These are phyloP conservation scores for Champsocephalus gunnari DNA, from an alignment of 2,797 vertebrate genomes.

Conservation along the genomic window DNA sequence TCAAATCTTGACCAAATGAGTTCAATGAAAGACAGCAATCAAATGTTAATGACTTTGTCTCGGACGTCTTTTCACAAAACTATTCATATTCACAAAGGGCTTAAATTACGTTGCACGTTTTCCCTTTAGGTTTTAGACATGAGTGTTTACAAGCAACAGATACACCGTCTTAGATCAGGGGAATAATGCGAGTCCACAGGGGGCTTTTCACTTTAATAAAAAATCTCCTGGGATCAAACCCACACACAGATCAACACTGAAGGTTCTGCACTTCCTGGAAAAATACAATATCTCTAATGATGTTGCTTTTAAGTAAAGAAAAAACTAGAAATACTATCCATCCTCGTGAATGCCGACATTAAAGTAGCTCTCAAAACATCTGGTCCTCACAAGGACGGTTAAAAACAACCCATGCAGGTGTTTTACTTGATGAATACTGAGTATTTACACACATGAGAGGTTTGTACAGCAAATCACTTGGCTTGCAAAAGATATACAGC, in stretches of 20 bases:
- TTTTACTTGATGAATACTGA: constrained; percentile 43
- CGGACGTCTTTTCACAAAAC: constrained; percentile 21
- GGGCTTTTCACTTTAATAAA: constrained; percentile 23
- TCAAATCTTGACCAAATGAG: constrained; percentile 15
- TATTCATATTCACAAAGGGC: constrained; percentile 6
- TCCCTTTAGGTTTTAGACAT: constrained; percentile 24
- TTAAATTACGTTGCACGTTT: constrained; percentile 6
- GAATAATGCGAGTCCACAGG: constrained; percentile 31
- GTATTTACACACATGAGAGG: constrained; percentile 45
- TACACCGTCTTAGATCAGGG: constrained; percentile 25
- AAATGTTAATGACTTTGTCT: constrained; percentile 19
- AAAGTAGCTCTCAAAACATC: background rate
- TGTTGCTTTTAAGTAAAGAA: constrained; percentile 5
- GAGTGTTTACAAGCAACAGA: constrained; percentile 50
- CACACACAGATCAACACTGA: constrained; percentile 29
- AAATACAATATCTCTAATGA: constrained; percentile 10
- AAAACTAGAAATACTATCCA: background rate
- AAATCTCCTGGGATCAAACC: constrained; percentile 26
- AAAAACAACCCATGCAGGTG: constrained; percentile 37
- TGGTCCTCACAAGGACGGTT: constrained; percentile 24
- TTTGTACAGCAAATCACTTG: constrained; percentile 48
- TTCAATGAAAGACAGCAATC: constrained; percentile 22
- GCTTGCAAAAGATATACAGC: constrained; percentile 57
- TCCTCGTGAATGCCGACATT: background rate
- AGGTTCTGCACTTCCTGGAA: background rate